Evolutionary conservation across 2,113 vertebrate genomes (phyloP).

Genomic region (Phoxinus phoxinus): DNA sequence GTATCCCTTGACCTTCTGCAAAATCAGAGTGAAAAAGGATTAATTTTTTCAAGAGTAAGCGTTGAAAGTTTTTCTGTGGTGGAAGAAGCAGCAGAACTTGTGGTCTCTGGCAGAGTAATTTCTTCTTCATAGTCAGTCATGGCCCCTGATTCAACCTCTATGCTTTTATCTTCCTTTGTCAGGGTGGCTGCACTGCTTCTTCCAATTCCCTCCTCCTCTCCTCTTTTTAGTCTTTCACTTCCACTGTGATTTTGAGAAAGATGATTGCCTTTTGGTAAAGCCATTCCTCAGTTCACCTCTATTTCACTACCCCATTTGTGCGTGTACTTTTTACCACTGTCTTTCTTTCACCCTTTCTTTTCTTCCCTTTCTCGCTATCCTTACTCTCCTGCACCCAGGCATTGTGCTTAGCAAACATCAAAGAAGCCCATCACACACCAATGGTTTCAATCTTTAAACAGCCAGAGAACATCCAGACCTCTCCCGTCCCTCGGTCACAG

Average conservation of each 20-base stretch:
- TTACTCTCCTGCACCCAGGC: constrained; percentile 88
- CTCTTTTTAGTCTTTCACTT: constrained; percentile 81
- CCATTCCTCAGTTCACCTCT: constrained; percentile 86
- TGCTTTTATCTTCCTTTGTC: constrained; percentile 95
- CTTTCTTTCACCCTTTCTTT: constrained; percentile 14
- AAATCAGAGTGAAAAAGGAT: constrained; percentile 49
- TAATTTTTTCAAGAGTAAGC: constrained; percentile 47
- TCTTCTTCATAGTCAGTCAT: constrained; percentile 89
- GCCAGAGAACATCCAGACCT: constrained; percentile 95
- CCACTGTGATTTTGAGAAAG: constrained; percentile 88
- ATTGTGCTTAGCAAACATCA: constrained; percentile 98
- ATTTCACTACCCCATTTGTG: constrained; percentile 49
- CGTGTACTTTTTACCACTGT: constrained; percentile 9
- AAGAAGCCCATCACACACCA: constrained; percentile 95
- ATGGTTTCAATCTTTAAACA: constrained; percentile 99
- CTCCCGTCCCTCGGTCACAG: constrained; percentile 77
- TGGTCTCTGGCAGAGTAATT: constrained; percentile 73
- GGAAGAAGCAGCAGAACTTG: constrained; percentile 68
- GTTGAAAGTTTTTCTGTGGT: constrained; percentile 67
- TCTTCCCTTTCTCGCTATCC: constrained; percentile 68
- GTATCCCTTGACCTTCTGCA: constrained; percentile 40
- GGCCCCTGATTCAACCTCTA: constrained; percentile 87
- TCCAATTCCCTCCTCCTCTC: constrained; percentile 35
- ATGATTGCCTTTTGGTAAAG: constrained; percentile 93
- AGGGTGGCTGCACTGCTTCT: constrained; percentile 79